phyloP scores from a whole-genome alignment of 2,888 invertebrate species.

The Anarsia innoxiella region DNA sequence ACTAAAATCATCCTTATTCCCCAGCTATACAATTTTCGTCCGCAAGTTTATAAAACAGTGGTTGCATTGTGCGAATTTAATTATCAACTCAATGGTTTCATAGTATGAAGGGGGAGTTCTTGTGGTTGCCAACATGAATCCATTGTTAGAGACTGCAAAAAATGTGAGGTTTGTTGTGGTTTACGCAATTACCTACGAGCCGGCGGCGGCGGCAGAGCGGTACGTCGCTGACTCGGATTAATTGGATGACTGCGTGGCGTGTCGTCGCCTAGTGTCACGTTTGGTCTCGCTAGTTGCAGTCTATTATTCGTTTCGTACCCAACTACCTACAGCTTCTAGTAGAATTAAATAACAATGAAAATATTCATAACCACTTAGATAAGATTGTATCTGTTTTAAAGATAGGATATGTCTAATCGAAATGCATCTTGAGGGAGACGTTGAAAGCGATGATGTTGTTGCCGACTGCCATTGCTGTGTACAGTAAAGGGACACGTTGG shows the following conservation, averaged over 20 bases:
- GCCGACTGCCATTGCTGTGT: too few relatives aligned
- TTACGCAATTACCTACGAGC: conserved; percentile 63
- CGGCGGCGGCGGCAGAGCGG: conserved; percentile 24
- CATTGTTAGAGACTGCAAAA: conserved; percentile 67
- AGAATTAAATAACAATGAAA: too few relatives aligned
- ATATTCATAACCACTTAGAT: too few relatives aligned
- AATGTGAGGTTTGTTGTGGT: conserved; percentile 62
- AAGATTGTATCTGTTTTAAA: too few relatives aligned
- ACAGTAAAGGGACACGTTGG: conserved; percentile 28
- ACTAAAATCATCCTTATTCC: conserved; percentile 41
- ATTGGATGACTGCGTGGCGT: too few relatives aligned
- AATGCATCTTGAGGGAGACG: too few relatives aligned
- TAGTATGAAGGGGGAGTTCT: conserved; percentile 58
- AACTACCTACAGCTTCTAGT: too few relatives aligned
- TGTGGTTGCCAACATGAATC: conserved; percentile 64
- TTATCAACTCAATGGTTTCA: conserved; percentile 70
- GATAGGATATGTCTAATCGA: too few relatives aligned
- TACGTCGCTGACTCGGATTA: conserved; percentile 48
- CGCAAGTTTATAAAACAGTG: conserved; percentile 18
- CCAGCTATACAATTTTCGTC: conserved; percentile 30
- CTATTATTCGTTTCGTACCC: too few relatives aligned
- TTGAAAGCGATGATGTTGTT: too few relatives aligned
- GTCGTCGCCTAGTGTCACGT: too few relatives aligned
- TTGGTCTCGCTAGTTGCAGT: too few relatives aligned
- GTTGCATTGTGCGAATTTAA: conserved; percentile 66